Conservation (phyloP, 2,888 invertebrate species). For the Cantharis nigra region DNA sequence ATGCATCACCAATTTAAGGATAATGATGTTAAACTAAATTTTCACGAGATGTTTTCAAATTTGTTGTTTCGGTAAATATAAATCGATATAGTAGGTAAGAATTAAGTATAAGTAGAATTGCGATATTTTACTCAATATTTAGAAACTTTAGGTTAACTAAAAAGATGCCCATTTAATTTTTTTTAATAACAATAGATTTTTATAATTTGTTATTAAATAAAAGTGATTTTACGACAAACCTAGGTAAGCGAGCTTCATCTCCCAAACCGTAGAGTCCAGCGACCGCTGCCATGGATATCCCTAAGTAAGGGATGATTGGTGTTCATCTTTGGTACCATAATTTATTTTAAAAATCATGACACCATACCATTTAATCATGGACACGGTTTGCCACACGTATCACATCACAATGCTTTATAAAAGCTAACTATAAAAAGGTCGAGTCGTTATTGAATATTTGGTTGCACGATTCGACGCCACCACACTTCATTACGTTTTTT, state of each 20-base stretch:
- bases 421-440: slow-evolving; percentile 8
- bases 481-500: slow-evolving; percentile 18
- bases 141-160: background rate
- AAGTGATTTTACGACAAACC: slow-evolving; percentile 36
- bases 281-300: slow-evolving; percentile 70
- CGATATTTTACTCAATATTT: background rate
- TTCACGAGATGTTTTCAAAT: background rate
- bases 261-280: slow-evolving; percentile 80
- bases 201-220: background rate
- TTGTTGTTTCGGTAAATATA: background rate
- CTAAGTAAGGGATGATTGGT: slow-evolving; percentile 9
- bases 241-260: slow-evolving; percentile 67
- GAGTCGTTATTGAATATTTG: slow-evolving; percentile 13
- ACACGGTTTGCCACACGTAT: slow-evolving; percentile 3
- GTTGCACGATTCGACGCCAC: slow-evolving; percentile 4
- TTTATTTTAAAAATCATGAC: slow-evolving; percentile 7
- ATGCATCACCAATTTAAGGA: too few relatives aligned
- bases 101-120: background rate
- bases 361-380: slow-evolving; percentile 12
- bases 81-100: background rate
- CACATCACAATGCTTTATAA: slow-evolving; percentile 22
- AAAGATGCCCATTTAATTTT: too few relatives aligned
- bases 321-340: slow-evolving; percentile 11
- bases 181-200: background rate
- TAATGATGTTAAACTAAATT: too few relatives aligned